phyloP scores from a whole-genome alignment of 92 coral and sea anemone genomes.

The Porites divaricata region DNA sequence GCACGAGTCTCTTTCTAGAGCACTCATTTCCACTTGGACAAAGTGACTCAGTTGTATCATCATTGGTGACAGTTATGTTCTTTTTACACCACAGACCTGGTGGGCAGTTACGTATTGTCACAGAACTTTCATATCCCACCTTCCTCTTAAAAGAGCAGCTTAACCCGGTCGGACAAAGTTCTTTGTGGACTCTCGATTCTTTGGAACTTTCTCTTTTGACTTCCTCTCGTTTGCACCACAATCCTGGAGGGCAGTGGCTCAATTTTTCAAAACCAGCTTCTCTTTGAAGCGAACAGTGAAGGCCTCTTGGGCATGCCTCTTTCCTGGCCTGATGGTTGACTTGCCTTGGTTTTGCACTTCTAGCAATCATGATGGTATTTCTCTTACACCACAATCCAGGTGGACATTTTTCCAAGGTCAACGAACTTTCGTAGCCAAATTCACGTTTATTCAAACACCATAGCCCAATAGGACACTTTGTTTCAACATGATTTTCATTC shows the following conservation, averaged over 20 bases:
- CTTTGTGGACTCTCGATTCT: not conserved
- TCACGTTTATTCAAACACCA: slow-evolving; percentile 32
- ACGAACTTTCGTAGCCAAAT: slow-evolving; percentile 38
- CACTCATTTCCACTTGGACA: slow-evolving; percentile 2
- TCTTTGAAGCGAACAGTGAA: slow-evolving; percentile 22
- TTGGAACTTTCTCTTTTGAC: not conserved
- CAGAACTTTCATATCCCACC: slow-evolving; percentile 28
- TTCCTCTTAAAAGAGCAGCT: slow-evolving; percentile 33
- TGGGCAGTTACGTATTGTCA: slow-evolving; percentile 35
- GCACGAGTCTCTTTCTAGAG: not conserved
- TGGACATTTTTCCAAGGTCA: slow-evolving; percentile 33
- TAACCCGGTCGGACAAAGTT: slow-evolving; percentile 9
- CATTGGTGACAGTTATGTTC: not conserved
- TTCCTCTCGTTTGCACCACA: slow-evolving; percentile 57
- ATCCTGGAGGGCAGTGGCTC: slow-evolving; percentile 49
- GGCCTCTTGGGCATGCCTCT: slow-evolving; percentile 18
- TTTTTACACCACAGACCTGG: slow-evolving; percentile 74
- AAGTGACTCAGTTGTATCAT: not conserved
- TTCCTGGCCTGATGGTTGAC: not conserved
- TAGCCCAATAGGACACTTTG: slow-evolving; percentile 33
- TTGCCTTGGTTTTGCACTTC: slow-evolving; percentile 1
- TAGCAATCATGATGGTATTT: not conserved
- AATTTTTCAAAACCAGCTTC: slow-evolving; percentile 5
- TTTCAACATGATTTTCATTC: not conserved
- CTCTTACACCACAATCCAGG: slow-evolving; percentile 55